A percentile compares a stretch with the other conserved stretches of the same genome.
Evolutionary conservation across 2,888 invertebrate genomes (phyloP).

Genomic region (Coenonympha glycerion): DNA sequence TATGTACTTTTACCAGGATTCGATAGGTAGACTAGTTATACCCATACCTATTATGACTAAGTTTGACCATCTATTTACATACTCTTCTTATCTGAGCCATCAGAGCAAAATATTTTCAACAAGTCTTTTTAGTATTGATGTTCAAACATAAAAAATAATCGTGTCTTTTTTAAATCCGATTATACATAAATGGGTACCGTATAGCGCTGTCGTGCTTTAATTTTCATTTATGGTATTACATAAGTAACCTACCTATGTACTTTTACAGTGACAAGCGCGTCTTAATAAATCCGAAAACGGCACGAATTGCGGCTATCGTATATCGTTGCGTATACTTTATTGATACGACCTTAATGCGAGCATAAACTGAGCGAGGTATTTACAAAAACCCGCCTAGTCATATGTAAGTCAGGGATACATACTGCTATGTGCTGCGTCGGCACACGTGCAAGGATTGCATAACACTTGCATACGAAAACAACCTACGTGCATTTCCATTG

Average conservation of each 20-base stretch:
- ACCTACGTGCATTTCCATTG: background rate
- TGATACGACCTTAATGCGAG: slow-evolving; percentile 27
- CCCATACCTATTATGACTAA: no score
- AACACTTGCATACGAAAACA: slow-evolving; percentile 23
- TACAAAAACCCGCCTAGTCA: slow-evolving; percentile 29
- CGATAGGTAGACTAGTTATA: no score
- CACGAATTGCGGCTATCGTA: slow-evolving; percentile 11
- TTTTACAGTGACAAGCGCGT: slow-evolving; percentile 5
- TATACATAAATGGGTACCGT: background rate
- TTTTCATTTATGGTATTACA: background rate
- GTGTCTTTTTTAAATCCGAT: no score
- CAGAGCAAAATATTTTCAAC: no score
- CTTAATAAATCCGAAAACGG: slow-evolving; percentile 5
- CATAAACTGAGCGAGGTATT: slow-evolving; percentile 21
- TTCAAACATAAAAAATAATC: no score
- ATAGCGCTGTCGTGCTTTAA: background rate
- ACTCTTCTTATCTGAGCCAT: no score
- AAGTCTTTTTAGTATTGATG: no score
- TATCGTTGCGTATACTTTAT: slow-evolving; percentile 12
- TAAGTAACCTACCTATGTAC: background rate
- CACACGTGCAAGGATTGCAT: slow-evolving; percentile 28
- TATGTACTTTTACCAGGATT: no score
- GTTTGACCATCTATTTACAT: no score
- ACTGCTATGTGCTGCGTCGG: slow-evolving; percentile 17
- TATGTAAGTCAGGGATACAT: slow-evolving; percentile 30